Conservation (phyloP, 1,140 invertebrate genomes). For the Drosophila eugracilis region DNA sequence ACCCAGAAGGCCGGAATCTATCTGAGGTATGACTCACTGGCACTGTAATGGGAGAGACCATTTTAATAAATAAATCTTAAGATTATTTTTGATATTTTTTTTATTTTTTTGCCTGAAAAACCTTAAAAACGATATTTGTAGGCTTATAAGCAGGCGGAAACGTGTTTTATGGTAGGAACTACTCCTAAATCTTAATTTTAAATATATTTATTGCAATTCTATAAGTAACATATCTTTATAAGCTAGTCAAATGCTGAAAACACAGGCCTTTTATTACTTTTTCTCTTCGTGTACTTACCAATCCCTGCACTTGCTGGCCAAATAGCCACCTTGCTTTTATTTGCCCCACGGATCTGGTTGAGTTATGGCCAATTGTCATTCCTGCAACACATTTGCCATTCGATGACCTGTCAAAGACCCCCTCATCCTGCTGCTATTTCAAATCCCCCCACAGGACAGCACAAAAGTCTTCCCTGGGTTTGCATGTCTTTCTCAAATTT, state of each 20-base stretch:
- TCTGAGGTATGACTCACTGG: constrained; percentile 14
- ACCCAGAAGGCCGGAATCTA: constrained; percentile 37
- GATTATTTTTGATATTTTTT: too few species aligned
- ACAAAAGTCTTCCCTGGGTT: constrained; percentile 8
- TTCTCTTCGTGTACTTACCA: not conserved
- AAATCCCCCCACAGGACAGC: constrained; percentile 10
- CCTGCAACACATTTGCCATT: constrained; percentile 47
- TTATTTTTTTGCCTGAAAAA: too few species aligned
- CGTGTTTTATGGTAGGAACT: too few species aligned
- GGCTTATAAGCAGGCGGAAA: too few species aligned
- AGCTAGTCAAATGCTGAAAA: too few species aligned
- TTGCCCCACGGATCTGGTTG: constrained; percentile 8
- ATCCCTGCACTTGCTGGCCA: constrained; percentile 28
- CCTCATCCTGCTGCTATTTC: not conserved
- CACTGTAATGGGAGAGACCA: not conserved
- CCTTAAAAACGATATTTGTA: too few species aligned
- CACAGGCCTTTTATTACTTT: too few species aligned
- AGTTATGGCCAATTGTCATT: constrained; percentile 64
- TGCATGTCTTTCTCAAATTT: constrained; percentile 64
- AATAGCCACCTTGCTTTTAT: constrained; percentile 26
- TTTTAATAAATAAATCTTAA: too few species aligned
- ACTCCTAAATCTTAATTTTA: too few species aligned
- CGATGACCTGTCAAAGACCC: constrained; percentile 36
- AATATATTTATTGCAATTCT: too few species aligned
- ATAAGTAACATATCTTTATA: too few species aligned